Evolutionary conservation across 2,113 vertebrate genomes (phyloP), one percentile per base, ranked within the genome.

Genomic region (Daphoenositta chrysoptera): DNA sequence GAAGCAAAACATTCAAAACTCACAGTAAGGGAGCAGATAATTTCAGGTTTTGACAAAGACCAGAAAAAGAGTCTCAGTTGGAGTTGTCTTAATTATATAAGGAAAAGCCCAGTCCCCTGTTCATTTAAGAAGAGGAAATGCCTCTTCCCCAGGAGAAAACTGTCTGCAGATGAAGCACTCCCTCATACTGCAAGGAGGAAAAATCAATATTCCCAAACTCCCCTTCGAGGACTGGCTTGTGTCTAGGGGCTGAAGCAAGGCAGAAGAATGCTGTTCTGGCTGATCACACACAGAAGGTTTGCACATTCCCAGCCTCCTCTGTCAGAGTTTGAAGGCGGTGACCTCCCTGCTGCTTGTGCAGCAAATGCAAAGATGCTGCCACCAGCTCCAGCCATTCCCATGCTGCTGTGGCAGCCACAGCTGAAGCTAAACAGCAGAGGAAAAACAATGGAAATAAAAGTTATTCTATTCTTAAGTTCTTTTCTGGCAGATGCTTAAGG

Each of bases 381-480:
- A 71, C 54, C 54, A 89, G 70, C 51, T 65, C 79, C 81, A 85
- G 78, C 45, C 20, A 50, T 50, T 76, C 42, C 65, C 54, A 73
- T 5, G 6, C 35, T 65, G 50, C 31, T 63, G 35, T 50, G 89
- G 71, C 35, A 89, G 63, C 53, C 1, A 7, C 68, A 47, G 73
- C 50, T 80, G 84, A 94, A 64, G 57, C 79, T 88, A 57, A 94
- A 87, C 16, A 48, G 56, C 78, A 87, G 54, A 88, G 40, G 20
- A 77, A 89, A 90, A 96, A 21, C 48, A 85, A 78, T 48, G 78
- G 77, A 61, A 89, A 92, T 90, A 78, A 91, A 90, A 44, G 37
- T 19, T 30, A 88, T 75, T 94, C 91, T 60, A 45, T 68, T 91
- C 79, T 87, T 70, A 45, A 83, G 42, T 68, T 93, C 78, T 93